These are phyloP conservation scores for Holothuria glaberrima DNA, from an alignment of 35 echinoderm and acorn worm species.

Conservation along the genomic window DNA sequence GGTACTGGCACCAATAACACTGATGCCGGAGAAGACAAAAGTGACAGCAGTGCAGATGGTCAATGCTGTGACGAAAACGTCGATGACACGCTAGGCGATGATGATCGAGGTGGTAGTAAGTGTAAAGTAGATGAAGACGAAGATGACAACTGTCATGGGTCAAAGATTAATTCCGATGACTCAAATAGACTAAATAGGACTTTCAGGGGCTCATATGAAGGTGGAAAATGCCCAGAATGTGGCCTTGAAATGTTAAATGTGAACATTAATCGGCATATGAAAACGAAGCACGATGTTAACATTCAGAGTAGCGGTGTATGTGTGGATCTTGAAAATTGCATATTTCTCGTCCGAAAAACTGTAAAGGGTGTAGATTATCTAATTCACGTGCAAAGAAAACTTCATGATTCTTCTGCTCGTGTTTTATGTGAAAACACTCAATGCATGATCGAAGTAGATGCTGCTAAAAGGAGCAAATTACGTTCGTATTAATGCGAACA, in stretches of 20 bases:
- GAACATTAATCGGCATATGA: conserved; percentile 15
- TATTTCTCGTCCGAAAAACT: conserved; percentile 32
- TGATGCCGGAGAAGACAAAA: background rate
- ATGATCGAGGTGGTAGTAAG: background rate
- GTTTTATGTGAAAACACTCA: conserved; percentile 3
- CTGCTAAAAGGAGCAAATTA: conserved; percentile 20
- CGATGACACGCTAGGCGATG: background rate
- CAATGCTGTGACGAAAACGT: background rate
- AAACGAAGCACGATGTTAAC: background rate
- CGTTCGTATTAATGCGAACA: conserved; percentile 28
- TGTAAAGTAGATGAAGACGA: background rate
- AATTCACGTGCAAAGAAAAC: conserved; percentile 27
- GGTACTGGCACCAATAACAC: background rate
- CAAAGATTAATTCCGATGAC: background rate
- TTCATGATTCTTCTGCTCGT: background rate
- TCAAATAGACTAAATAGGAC: background rate
- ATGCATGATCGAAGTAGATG: background rate
- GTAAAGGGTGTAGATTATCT: conserved; percentile 15
- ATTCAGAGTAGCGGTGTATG: conserved; percentile 27
- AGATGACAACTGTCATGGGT: background rate
- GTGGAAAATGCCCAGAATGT: conserved; percentile 8
- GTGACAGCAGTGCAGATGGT: too few relatives aligned
- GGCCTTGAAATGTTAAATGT: background rate
- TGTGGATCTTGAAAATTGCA: conserved; percentile 4
- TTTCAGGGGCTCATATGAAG: background rate